phyloP scores from a whole-genome alignment of 2,888 invertebrate species.

The Drosophila quinaria region DNA sequence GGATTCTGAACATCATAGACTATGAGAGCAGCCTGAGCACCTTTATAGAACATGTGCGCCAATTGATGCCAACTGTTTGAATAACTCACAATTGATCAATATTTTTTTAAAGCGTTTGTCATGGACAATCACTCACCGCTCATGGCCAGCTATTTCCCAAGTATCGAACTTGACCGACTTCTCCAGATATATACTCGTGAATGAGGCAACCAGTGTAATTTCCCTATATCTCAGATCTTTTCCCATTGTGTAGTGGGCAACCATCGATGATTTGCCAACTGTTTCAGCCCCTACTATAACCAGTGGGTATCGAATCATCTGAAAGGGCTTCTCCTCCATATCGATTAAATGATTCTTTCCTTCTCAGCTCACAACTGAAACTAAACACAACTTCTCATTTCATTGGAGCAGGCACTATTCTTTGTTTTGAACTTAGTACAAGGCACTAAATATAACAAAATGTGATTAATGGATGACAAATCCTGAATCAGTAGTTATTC shows the following conservation, averaged over 20 bases:
- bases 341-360: neutral
- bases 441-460: conserved; percentile 6
- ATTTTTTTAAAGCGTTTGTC: neutral
- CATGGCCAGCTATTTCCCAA: conserved; percentile 98
- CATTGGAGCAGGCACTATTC: neutral
- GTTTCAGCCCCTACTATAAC: conserved; percentile 32
- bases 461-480: neutral
- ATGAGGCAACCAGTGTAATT: conserved; percentile 20
- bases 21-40: conserved; percentile 98
- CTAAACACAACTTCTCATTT: neutral
- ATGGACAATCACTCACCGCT: conserved; percentile 88
- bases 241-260: neutral
- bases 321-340: neutral
- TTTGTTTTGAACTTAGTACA: conserved; percentile 9
- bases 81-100: neutral
- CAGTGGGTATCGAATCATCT: conserved; percentile 17
- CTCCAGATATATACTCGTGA: conserved; percentile 86
- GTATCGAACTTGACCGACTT: conserved; percentile 99
- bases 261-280: conserved; percentile 40
- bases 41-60: conserved; percentile 99
- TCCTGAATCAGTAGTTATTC: conserved; percentile 7
- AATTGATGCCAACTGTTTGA: conserved; percentile 96
- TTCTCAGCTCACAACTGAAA: neutral
- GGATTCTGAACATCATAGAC: conserved; percentile 99
- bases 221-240: neutral